phyloP scores from a whole-genome alignment of 2,797 vertebrate species.

The Perodicticus potto region DNA sequence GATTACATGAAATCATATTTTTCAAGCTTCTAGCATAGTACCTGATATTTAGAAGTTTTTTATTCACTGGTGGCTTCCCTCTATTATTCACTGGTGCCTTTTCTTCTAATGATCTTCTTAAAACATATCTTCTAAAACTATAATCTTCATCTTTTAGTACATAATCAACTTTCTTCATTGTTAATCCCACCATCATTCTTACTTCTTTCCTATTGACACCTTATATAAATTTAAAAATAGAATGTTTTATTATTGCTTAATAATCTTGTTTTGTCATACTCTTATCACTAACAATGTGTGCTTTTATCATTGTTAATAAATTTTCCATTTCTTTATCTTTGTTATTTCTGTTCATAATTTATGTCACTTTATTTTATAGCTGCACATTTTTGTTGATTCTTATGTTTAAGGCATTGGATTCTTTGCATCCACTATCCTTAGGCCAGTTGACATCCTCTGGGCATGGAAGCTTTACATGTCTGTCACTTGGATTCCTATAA shows the following conservation, averaged over 20 bases:
- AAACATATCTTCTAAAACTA: slow-evolving; percentile 11
- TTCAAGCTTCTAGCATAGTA: background rate
- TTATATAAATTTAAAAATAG: background rate
- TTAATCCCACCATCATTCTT: background rate
- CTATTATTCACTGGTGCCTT: background rate
- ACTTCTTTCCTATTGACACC: background rate
- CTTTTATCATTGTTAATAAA: background rate
- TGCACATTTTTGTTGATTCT: background rate
- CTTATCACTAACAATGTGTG: background rate
- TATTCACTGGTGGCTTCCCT: background rate
- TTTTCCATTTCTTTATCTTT: background rate
- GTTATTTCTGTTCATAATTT: background rate
- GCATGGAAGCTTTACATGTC: background rate
- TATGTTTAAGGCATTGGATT: background rate
- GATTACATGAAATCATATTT: background rate
- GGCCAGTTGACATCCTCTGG: background rate
- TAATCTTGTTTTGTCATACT: background rate
- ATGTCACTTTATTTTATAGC: background rate
- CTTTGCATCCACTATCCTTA: background rate
- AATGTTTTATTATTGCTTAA: background rate
- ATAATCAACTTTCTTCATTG: background rate
- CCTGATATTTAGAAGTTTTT: background rate
- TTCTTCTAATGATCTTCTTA: background rate
- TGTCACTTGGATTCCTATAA: background rate
- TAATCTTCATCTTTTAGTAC: background rate